Evolutionary conservation across 2,797 vertebrate genomes (phyloP).

Genomic region (Sitta carolinensis): DNA sequence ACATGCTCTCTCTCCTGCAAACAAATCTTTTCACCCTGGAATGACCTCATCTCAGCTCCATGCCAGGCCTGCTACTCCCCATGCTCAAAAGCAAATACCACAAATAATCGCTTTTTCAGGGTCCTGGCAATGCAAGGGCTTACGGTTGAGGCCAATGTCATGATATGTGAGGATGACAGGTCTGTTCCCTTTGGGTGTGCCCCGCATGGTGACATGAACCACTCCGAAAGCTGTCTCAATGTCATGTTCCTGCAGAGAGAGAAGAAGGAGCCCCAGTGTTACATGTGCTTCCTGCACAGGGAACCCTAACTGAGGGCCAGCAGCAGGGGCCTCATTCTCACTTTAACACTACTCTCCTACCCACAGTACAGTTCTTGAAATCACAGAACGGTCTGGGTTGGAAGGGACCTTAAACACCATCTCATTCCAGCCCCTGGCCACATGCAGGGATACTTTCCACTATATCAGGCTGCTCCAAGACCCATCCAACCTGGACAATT

Average conservation of each 20-base stretch:
- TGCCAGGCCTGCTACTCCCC: background rate
- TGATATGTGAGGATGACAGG: slow-evolving; percentile 95
- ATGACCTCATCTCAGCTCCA: background rate
- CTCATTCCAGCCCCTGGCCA: background rate
- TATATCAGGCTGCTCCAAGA: background rate
- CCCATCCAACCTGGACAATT: background rate
- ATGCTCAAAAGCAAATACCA: background rate
- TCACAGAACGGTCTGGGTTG: background rate
- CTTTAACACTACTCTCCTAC: background rate
- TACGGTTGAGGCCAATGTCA: slow-evolving; percentile 96
- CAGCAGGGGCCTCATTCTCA: background rate
- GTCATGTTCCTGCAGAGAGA: slow-evolving; percentile 88
- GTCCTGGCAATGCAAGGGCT: slow-evolving; percentile 66
- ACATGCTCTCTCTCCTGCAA: background rate
- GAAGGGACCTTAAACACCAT: background rate
- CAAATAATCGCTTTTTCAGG: background rate
- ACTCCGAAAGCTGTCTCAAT: slow-evolving; percentile 90
- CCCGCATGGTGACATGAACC: slow-evolving; percentile 92
- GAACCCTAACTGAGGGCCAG: background rate
- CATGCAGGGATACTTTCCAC: background rate
- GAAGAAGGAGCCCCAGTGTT: background rate
- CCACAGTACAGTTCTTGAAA: background rate
- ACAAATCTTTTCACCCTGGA: background rate
- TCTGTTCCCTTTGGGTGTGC: slow-evolving; percentile 87
- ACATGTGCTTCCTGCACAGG: background rate